Base-by-base conservation (phyloP, 1,140 invertebrate species). In the Paracyclopina nana region DNA sequence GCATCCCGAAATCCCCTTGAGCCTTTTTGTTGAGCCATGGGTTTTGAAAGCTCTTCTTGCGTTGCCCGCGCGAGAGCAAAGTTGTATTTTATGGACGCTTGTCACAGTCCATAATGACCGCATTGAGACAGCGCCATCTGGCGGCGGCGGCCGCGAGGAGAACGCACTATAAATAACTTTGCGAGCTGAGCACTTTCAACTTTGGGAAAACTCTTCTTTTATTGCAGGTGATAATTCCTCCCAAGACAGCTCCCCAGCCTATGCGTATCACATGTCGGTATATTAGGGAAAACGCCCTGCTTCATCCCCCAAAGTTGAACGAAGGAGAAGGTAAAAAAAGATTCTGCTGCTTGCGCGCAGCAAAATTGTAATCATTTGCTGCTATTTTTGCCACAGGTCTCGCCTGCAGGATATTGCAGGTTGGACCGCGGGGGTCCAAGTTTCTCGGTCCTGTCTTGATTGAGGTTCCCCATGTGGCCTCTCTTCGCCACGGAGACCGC, bases 281-380 rank as follows among this genome's bases (percentile, higher is more conserved):
- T 60, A 72, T 99, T 30, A 82, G 91, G 62, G 82, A 87, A 54
- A 91, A 88, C 61, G 84, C 92, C 61, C 77, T 97, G 46, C 75
- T 82, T 53, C 86, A 92, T 71, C 91, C 92, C 56, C 91, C 92
- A 6, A 90, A 91, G 6, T 64, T 99, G 44, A 96, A 95, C 81
- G 95, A 99, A 65, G 92, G 94, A 8, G 95, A 99, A 68, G 92
- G 91, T 11, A 38, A 38, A 20, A 4, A 16, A 20, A 38, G 8
- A 8, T 16, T n/a, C 9, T 3, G 34, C 9, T 38, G 34, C 14
- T 14, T 31, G 29, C 8, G 29, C 34, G 9, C 20, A 16, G 14
- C 2, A n/a, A 3, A 38, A 20, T 20, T 38, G 8, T 16, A n/a
- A 38, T n/a, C 8, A 31, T 9, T 38, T 20, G 3, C 8, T 38